Percentiles rank a stretch among this genome's conserved stretches.
These are phyloP conservation scores for Phalacrocorax aristotelis DNA, from an alignment of 2,113 vertebrate species.

Conservation along the genomic window DNA sequence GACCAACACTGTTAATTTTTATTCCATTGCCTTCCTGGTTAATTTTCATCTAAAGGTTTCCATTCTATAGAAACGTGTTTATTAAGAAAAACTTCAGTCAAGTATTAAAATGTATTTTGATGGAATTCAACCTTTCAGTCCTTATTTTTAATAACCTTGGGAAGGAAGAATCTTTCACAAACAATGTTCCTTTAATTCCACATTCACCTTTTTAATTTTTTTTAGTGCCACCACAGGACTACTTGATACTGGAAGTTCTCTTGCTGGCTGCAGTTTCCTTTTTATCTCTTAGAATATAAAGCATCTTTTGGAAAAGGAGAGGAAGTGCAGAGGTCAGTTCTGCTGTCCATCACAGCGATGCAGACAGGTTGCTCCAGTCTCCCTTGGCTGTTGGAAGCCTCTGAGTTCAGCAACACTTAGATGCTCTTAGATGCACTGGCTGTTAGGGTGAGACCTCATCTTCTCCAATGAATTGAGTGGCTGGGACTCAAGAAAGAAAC, in stretches of 20 bases:
- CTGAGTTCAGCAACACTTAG: neutral
- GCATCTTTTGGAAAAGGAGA: neutral
- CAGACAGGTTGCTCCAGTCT: neutral
- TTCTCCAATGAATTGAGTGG: neutral
- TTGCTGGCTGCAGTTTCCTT: neutral
- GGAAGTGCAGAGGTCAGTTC: neutral
- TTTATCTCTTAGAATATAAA: neutral
- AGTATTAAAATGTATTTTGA: neutral
- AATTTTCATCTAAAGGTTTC: neutral
- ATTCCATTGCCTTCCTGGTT: neutral
- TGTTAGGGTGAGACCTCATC: neutral
- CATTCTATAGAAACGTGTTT: neutral
- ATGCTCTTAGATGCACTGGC: neutral
- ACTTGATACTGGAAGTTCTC: neutral
- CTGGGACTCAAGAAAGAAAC: neutral
- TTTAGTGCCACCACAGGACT: neutral
- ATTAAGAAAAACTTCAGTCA: neutral
- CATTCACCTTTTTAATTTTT: neutral
- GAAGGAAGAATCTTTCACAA: neutral
- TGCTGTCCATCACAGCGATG: neutral
- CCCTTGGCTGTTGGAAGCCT: neutral
- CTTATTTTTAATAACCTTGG: neutral
- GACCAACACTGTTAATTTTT: neutral
- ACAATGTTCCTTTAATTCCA: neutral
- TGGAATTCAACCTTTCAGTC: neutral